These are phyloP conservation scores for Amazonetta brasiliensis DNA, from an alignment of 2,797 vertebrate genomes.

Conservation along the genomic window DNA sequence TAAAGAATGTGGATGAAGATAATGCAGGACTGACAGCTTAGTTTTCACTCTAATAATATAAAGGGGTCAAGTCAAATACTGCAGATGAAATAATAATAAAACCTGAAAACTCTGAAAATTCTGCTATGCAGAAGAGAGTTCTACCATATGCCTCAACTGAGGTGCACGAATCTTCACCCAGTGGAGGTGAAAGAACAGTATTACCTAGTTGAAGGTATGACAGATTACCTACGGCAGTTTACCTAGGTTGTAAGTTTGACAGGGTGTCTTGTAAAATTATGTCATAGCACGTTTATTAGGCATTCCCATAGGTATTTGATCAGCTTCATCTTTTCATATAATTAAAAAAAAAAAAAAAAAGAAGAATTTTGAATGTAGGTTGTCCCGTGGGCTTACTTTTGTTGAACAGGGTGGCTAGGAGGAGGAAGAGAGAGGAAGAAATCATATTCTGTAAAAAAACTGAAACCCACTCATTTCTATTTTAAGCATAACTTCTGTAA, in stretches of 20 bases:
- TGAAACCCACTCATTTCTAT: conserved; percentile 41
- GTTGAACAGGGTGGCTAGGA: conserved; percentile 1
- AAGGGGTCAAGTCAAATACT: background rate
- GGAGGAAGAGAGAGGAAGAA: conserved; percentile 20
- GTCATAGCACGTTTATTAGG: conserved; percentile 16
- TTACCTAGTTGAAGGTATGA: background rate
- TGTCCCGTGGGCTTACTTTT: conserved; percentile 38
- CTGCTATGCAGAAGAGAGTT: background rate
- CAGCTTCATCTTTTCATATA: background rate
- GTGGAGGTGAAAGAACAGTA: background rate
- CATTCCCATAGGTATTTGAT: conserved; percentile 19
- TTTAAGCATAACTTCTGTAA: conserved; percentile 39
- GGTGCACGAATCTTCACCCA: background rate
- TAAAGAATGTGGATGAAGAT: background rate
- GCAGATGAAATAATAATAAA: background rate
- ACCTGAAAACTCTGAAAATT: background rate
- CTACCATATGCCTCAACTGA: background rate
- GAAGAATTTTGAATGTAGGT: background rate
- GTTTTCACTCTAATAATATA: background rate
- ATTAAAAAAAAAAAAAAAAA: background rate
- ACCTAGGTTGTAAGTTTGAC: background rate
- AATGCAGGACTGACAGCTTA: background rate
- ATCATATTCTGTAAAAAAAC: conserved; percentile 37
- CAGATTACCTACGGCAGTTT: background rate
- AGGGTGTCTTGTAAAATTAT: conserved; percentile 37